phyloP scores from a whole-genome alignment of 2,113 vertebrate species.

The Azemiops feae region DNA sequence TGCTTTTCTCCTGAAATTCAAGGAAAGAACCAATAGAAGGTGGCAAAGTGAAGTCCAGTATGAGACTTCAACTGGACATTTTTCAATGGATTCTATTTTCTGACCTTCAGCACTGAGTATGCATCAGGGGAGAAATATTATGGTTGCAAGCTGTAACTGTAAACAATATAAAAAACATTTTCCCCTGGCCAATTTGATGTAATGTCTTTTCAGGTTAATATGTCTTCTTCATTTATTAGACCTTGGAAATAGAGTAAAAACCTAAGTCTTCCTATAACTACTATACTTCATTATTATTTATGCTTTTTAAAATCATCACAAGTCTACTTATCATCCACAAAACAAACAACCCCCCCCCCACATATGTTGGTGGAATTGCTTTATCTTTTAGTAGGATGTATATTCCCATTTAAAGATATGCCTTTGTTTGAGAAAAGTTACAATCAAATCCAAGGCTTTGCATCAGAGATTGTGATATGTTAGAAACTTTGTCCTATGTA shows the following conservation, averaged over 20 bases:
- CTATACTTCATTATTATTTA: too few relatives aligned
- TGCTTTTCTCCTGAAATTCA: background rate
- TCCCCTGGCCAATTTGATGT: slow-evolving; percentile 20
- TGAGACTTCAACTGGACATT: slow-evolving; percentile 3
- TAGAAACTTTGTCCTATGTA: background rate
- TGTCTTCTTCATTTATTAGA: slow-evolving; percentile 17
- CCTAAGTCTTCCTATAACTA: background rate
- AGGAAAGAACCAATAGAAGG: background rate
- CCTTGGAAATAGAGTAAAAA: background rate
- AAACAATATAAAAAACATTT: slow-evolving; percentile 42
- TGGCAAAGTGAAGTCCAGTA: slow-evolving; percentile 7
- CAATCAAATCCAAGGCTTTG: background rate
- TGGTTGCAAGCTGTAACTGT: slow-evolving; percentile 35
- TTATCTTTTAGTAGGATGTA: too few relatives aligned
- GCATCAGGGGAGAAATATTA: slow-evolving; percentile 28
- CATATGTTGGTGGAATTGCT: too few relatives aligned
- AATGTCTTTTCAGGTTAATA: slow-evolving; percentile 19
- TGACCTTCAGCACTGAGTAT: background rate
- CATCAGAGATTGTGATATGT: background rate
- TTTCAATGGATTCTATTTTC: background rate
- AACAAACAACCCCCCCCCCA: too few relatives aligned
- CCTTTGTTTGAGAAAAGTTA: background rate
- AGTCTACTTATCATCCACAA: background rate
- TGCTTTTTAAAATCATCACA: too few relatives aligned
- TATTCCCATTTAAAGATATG: too few relatives aligned